These are phyloP conservation scores for Periphyllus acericola DNA, from an alignment of 2,888 invertebrate genomes.

Conservation along the genomic window DNA sequence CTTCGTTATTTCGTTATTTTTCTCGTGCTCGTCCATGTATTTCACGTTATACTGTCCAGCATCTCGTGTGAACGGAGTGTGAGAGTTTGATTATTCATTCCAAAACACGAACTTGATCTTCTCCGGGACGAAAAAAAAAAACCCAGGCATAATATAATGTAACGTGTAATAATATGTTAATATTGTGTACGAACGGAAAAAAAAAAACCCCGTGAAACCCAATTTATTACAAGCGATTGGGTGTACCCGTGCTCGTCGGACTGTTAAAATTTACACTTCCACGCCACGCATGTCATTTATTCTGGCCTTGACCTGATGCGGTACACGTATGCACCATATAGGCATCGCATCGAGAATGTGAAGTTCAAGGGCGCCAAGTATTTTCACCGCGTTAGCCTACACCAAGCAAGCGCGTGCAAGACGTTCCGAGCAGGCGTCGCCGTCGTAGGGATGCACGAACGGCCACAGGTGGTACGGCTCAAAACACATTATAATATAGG, in stretches of 20 bases:
- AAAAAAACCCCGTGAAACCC: background rate
- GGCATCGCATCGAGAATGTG: background rate
- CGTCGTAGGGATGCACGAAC: background rate
- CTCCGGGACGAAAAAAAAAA: no score
- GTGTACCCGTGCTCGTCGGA: background rate
- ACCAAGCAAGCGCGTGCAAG: background rate
- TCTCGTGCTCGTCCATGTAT: no score
- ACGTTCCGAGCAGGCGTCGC: no score
- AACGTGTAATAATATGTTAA: no score
- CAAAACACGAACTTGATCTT: no score
- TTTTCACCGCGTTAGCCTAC: background rate
- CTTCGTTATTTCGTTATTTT: no score
- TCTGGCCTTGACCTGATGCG: constrained; percentile 37
- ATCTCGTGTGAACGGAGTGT: no score
- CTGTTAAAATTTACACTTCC: background rate
- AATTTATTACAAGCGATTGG: background rate
- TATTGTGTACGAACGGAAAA: background rate
- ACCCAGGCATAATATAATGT: no score
- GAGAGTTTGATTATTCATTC: no score
- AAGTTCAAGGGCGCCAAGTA: constrained; percentile 50
- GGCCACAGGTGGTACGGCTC: background rate
- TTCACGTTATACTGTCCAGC: no score
- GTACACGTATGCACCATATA: background rate
- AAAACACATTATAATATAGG: no score
- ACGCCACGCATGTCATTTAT: background rate